A percentile compares a stretch with the other conserved stretches of the same genome.
These are phyloP conservation scores for Hypercompe scribonia DNA, from an alignment of 2,888 invertebrate species.

Conservation along the genomic window DNA sequence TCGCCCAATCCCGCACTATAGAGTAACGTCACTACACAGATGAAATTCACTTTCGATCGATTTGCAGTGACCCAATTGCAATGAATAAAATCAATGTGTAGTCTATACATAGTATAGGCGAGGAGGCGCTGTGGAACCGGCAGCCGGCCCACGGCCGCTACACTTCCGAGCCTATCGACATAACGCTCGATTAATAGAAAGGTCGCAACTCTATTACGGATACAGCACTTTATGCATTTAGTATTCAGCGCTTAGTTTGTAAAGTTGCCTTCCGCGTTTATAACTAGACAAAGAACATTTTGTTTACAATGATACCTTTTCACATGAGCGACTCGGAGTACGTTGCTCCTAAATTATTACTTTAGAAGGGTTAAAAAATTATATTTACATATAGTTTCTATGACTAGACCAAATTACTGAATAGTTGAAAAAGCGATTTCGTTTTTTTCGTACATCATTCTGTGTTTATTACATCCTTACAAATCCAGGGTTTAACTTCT, in stretches of 20 bases:
- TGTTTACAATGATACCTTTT: not conserved
- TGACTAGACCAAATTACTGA: not conserved
- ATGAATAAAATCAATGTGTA: conserved; percentile 24
- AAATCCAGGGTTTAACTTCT: not conserved
- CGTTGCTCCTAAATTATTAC: not conserved
- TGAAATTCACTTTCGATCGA: conserved; percentile 15
- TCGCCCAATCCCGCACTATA: not conserved
- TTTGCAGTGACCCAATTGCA: conserved; percentile 16
- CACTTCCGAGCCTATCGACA: conserved; percentile 7
- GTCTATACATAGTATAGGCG: conserved; percentile 12
- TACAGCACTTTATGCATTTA: conserved; percentile 17
- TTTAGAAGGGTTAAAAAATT: not conserved
- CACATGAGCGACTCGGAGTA: too few species aligned
- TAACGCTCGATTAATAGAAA: conserved; percentile 13
- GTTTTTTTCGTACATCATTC: not conserved
- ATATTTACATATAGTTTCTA: not conserved
- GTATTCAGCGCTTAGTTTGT: conserved; percentile 14
- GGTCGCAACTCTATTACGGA: conserved; percentile 18
- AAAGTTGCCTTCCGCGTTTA: conserved; percentile 14
- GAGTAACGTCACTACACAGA: not conserved
- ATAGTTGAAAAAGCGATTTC: not conserved
- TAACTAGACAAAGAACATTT: conserved; percentile 3
- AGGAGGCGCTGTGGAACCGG: conserved; percentile 5
- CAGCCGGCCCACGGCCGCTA: conserved; percentile 4
- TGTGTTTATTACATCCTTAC: not conserved